These are phyloP conservation scores for Leptopilina syphax DNA, from an alignment of 2,888 invertebrate species.

Conservation along the genomic window DNA sequence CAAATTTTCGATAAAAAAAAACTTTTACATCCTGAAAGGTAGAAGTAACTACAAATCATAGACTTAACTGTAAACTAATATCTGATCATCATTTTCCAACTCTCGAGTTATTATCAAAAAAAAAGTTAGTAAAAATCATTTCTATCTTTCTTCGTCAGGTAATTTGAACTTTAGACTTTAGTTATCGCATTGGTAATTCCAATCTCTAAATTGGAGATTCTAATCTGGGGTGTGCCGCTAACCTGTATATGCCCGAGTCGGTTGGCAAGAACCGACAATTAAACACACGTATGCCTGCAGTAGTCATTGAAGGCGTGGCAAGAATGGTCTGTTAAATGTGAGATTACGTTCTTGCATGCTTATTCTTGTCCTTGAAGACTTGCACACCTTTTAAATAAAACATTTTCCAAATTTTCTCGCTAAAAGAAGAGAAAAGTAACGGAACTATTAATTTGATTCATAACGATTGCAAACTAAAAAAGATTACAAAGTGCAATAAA, in stretches of 20 bases:
- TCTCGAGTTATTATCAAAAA: background rate
- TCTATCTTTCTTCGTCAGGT: background rate
- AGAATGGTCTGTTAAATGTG: constrained; percentile 54
- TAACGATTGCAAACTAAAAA: too few species aligned
- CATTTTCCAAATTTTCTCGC: background rate
- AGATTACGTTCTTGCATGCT: constrained; percentile 49
- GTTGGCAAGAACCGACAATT: constrained; percentile 55
- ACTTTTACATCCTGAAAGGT: too few species aligned
- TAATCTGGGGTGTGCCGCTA: constrained; percentile 41
- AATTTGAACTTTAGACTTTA: constrained; percentile 23
- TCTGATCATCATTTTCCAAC: background rate
- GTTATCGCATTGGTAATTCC: constrained; percentile 41
- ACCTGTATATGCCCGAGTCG: constrained; percentile 37
- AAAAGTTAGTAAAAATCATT: constrained; percentile 12
- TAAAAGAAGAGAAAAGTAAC: background rate
- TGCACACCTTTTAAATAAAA: background rate
- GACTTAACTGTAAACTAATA: constrained; percentile 10
- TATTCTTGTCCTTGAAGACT: constrained; percentile 27
- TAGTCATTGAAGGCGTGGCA: constrained; percentile 52
- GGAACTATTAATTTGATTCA: too few species aligned
- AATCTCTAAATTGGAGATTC: constrained; percentile 40
- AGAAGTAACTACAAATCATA: too few species aligned
- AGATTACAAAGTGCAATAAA: too few species aligned
- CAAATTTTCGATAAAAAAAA: background rate
- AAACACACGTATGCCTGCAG: constrained; percentile 55